These are phyloP conservation scores for Heliopora coerulea DNA, from an alignment of 92 coral and sea anemone genomes.

Conservation along the genomic window DNA sequence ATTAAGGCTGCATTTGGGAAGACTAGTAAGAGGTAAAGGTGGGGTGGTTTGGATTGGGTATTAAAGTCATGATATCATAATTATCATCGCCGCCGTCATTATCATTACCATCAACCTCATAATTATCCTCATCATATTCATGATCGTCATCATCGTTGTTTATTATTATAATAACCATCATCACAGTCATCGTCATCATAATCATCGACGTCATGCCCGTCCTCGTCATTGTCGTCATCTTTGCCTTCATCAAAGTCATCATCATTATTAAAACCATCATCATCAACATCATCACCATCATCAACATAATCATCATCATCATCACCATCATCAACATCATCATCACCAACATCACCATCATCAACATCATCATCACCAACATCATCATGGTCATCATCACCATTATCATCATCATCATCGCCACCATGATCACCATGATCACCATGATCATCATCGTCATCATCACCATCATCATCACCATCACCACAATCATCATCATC, in stretches of 20 bases:
- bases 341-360: not conserved
- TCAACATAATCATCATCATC: not conserved
- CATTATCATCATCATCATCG: not conserved
- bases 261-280: not conserved
- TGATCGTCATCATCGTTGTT: not conserved
- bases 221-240: not conserved
- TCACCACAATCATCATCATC: not conserved
- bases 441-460: not conserved
- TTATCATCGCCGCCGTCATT: not conserved
- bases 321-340: not conserved
- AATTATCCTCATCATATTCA: not conserved
- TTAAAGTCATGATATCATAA: too few species aligned
- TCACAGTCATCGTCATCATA: not conserved
- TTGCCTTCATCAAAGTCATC: not conserved
- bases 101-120: not conserved
- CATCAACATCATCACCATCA: not conserved
- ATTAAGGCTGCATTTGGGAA: slow-evolving; percentile 81
- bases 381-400: not conserved
- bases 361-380: not conserved
- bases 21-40: slow-evolving; percentile 37
- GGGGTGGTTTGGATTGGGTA: too few species aligned
- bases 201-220: not conserved
- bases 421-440: not conserved
- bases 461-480: not conserved
- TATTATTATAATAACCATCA: not conserved